A percentile compares a stretch with the other conserved stretches of the same genome.
Evolutionary conservation across 2,113 vertebrate species (phyloP).

Genomic region (Leiothrix lutea): DNA sequence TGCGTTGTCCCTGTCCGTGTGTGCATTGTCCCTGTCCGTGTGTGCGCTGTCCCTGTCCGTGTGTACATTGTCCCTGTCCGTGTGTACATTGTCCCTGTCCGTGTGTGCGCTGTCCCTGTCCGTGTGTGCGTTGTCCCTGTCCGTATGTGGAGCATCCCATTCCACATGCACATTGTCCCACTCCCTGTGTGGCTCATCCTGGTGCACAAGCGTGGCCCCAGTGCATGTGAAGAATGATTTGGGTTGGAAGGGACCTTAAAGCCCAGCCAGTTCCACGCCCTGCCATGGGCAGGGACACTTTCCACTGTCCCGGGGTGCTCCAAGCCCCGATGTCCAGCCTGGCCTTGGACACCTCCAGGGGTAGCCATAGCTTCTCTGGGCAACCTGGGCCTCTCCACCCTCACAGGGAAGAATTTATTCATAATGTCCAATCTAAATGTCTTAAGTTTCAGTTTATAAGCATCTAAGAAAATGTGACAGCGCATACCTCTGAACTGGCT

Average conservation of each 20-base stretch:
- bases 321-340: accelerated
- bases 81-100: background rate
- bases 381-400: accelerated
- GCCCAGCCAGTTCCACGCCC: too few species aligned
- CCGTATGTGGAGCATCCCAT: background rate
- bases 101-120: too few species aligned
- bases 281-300: background rate
- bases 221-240: accelerated
- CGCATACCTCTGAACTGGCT: accelerated
- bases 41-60: too few species aligned
- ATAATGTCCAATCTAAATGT: background rate
- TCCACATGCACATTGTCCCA: background rate
- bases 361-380: background rate
- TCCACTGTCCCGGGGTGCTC: accelerated
- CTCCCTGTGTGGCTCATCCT: background rate
- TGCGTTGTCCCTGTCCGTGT: too few species aligned
- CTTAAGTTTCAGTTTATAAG: background rate
- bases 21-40: too few species aligned
- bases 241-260: background rate
- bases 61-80: too few species aligned
- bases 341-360: background rate
- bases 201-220: accelerated
- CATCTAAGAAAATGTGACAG: background rate
- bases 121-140: too few species aligned
- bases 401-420: background rate